Conservation (phyloP, 2,797 vertebrate species). For the Tachyglossus aculeatus region DNA sequence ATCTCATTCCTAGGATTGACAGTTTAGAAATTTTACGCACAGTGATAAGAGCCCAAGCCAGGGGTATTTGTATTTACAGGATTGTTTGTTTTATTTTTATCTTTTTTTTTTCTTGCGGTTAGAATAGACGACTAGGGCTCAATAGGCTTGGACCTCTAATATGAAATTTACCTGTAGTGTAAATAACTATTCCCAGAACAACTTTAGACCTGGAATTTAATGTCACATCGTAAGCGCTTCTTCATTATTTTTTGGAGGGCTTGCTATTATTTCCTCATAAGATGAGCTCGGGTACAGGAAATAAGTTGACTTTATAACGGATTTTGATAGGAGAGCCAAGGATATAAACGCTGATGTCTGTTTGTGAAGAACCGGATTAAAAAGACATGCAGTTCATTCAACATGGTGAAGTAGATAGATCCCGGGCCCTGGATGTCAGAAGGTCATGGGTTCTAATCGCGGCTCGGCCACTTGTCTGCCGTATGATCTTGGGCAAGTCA, state of each 20-base stretch:
- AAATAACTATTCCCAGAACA: slow-evolving; percentile 83
- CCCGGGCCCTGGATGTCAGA: too few relatives aligned
- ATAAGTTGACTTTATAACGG: too few relatives aligned
- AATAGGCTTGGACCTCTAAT: slow-evolving; percentile 72
- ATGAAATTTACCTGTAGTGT: slow-evolving; percentile 79
- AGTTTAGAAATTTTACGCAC: slow-evolving; percentile 42
- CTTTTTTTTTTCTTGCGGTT: slow-evolving; percentile 15
- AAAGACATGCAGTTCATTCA: too few relatives aligned
- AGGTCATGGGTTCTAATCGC: too few relatives aligned
- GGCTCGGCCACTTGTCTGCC: too few relatives aligned
- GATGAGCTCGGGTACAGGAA: slow-evolving; percentile 56
- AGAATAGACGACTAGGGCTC: slow-evolving; percentile 62
- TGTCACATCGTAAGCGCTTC: slow-evolving; percentile 71
- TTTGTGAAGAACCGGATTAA: too few relatives aligned
- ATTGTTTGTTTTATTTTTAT: slow-evolving; percentile 52
- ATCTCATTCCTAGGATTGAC: slow-evolving; percentile 36
- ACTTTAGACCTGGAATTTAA: slow-evolving; percentile 78
- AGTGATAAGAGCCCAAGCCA: slow-evolving; percentile 39
- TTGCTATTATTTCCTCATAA: slow-evolving; percentile 66
- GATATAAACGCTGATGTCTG: too few relatives aligned
- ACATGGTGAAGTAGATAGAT: too few relatives aligned
- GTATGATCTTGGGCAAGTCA: too few relatives aligned
- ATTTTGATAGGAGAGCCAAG: too few relatives aligned
- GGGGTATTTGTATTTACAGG: slow-evolving; percentile 60
- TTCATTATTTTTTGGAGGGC: slow-evolving; percentile 50